Conservation (phyloP, 53 echinoderm and acorn worm species). For the Crossaster papposus region DNA sequence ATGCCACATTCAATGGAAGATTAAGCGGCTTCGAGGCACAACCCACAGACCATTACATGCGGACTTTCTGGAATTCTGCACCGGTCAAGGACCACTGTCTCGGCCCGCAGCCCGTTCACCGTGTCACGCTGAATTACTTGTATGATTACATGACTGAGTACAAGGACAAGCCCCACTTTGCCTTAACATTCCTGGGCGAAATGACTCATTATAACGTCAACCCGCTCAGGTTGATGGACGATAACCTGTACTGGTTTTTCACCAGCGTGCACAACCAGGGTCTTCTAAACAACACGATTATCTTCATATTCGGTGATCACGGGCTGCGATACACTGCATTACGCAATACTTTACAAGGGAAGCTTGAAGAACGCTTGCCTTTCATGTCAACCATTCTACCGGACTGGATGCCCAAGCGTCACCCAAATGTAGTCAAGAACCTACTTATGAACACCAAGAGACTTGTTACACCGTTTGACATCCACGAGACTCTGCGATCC, state of each 20-base stretch:
- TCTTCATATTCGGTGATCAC: constrained; percentile 65
- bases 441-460: constrained; percentile 48
- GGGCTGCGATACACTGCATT: constrained; percentile 58
- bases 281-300: constrained; percentile 62
- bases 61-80: constrained; percentile 51
- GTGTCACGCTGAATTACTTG: constrained; percentile 66
- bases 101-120: constrained; percentile 60
- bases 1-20: constrained; percentile 59
- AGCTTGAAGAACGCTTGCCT: constrained; percentile 70
- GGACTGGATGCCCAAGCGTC: constrained; percentile 34
- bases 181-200: constrained; percentile 48
- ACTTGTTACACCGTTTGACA: constrained; percentile 67
- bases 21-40: constrained; percentile 66
- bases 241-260: constrained; percentile 46
- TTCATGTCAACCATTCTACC: constrained; percentile 62
- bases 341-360: constrained; percentile 64
- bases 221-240: constrained; percentile 55
- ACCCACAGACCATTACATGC: constrained; percentile 74
- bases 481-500: constrained; percentile 54
- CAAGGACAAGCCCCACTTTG: constrained; percentile 61
- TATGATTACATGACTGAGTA: constrained; percentile 59
- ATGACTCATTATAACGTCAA: constrained; percentile 67
- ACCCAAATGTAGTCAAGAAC: constrained; percentile 44
- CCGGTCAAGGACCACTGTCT: constrained; percentile 27
- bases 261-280: background rate